Base-by-base conservation (phyloP, 1,140 invertebrate species). In the Leptopilina clavipes region DNA sequence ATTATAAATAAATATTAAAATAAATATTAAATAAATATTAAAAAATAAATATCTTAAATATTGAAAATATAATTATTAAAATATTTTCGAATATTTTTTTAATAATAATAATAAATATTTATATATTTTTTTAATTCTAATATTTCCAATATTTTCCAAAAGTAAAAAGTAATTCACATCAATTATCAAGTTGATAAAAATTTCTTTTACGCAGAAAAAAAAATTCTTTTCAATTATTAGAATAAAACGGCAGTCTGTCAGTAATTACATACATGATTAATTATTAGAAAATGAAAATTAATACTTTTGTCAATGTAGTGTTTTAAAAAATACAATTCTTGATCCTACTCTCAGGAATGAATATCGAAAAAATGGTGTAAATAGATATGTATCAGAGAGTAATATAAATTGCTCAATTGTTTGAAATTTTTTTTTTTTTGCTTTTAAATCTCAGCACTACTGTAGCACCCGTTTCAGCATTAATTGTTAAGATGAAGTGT, bases 391-490 rank as follows among this genome's bases (percentile, higher is more conserved):
- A 65, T 65, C 12, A 12, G 14, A 37, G 59, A 65, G 59, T 14
- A 65, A 37, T 65, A 52, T 17, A 52, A 31, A 65, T 65, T 65
- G 59, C 59, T 65, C 12, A 31, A n/a, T 45, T 1, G 1, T 45
- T 14, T 45, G 11, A 45, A 14, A 22, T 25, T 25, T 19, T 59
- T 25, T 65, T 25, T 65, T 65, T 65, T 12, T 31, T 12, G 14
- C 25, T 22, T 65, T 65, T 14, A 17, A 65, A 65, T 65, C 25
- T 65, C 6, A 65, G 59, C 59, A n/a, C 59, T 65, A 65, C 59
- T 65, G 14, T 65, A 65, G 59, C 59, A 65, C 59, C 56, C 59
- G 59, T 65, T 65, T 65, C 59, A 65, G 59, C 59, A 65, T 65
- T 65, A 65, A 31, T 65, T 59, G 56, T 48, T 65, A 65, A 40